Base-by-base conservation (phyloP, 2,888 invertebrate species). In the Gasteruption jaculator region DNA sequence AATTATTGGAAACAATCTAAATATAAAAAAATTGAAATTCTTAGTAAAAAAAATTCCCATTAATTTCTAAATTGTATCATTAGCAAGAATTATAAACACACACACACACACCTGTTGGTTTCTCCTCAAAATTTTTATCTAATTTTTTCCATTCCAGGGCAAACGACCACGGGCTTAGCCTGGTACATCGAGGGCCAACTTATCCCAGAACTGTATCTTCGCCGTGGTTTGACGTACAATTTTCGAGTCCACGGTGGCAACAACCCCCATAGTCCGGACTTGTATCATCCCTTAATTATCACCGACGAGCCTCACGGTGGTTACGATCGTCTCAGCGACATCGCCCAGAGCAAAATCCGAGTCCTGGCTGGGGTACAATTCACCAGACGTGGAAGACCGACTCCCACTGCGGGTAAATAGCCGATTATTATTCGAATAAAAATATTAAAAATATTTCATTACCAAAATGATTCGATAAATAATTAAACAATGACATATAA, bases 101-200 rank as follows among this genome's bases (percentile, higher is more conserved):
- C n/a, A n/a, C n/a, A n/a, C n/a, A n/a, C n/a, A n/a, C n/a, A n/a
- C n/a, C n/a, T n/a, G n/a, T n/a, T n/a, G n/a, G n/a, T n/a, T n/a
- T n/a, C n/a, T n/a, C n/a, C n/a, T n/a, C n/a, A n/a, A n/a, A n/a
- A n/a, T n/a, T n/a, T n/a, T n/a, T n/a, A n/a, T n/a, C n/a, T n/a
- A n/a, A n/a, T n/a, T n/a, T n/a, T n/a, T n/a, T n/a, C n/a, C n/a
- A n/a, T 44, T 29, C 10, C 29, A 80, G 81, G 80, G 3, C 82
- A 82, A 65, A 79, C 80, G 19, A 80, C 81, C 24, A 84, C 80
- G 54, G 85, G 82, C 1, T 73, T 88, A 29, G 85, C 91, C 8
- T 94, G 92, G 91, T 95, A 93, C 72, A 86, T 95, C 47, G 93
- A 95, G 71, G 94, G 94, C 0, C 81, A 83, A 60, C 74, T 94